Evolutionary conservation across 1,140 invertebrate genomes (phyloP), one percentile per base, ranked within the genome.

Genomic region (silkworm (Bombyx mori)): DNA sequence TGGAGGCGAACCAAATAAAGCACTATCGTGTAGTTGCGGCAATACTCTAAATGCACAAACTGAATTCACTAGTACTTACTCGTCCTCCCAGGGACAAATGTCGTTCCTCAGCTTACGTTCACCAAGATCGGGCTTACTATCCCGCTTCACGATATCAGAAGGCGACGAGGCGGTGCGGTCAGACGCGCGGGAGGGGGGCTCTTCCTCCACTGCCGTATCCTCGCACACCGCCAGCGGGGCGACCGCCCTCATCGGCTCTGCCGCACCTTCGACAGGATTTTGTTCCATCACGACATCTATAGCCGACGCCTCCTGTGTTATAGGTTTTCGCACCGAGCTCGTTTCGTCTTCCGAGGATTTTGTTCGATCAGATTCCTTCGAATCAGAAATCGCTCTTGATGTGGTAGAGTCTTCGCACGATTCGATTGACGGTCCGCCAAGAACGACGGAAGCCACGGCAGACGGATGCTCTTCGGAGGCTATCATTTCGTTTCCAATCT

Each of bases 41-140:
- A 35, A 35, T 35, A 35, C 26, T 35, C 22, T 10, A 7, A 43
- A 47, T 35, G 47, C 46, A 49, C 54, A 48, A 53, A 48, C 54
- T 56, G 44, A 66, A 58, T 57, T 60, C 51, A 64, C 69, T 63
- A 60, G 58, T 89, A 94, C 94, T 94, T 89, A 96, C 94, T 95
- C 94, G 82, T 96, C 94, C 90, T 95, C 94, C 94, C 94, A 95
- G 54, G 94, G 94, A 89, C 94, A 96, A 75, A 95, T 92, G 82
- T 95, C 92, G 82, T 92, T 93, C 83, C 89, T 89, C 88, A 93
- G 93, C 60, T 88, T 83, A 49, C 69, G 81, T 55, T 89, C 89
- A 60, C 75, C 66, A 66, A 81, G 68, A 71, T 71, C 72, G 70
- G 67, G 71, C 71, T 78, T 79, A 74, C 72, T 83, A 77, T 81